Evolutionary conservation across 2,888 invertebrate species (phyloP).

Genomic region (Ophion ellenae): DNA sequence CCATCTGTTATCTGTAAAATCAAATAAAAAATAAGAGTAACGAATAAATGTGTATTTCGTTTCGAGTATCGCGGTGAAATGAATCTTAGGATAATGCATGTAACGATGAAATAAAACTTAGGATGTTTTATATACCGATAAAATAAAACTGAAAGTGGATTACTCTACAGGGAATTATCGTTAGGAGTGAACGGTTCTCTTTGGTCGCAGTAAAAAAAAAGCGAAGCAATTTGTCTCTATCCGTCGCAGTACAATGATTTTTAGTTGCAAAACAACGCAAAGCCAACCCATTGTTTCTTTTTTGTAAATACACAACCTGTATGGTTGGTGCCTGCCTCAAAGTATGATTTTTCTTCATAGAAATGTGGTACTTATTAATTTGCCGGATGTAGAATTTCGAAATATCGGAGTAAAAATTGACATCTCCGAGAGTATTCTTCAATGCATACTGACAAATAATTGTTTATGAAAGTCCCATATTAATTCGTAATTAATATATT

Average conservation of each 20-base stretch:
- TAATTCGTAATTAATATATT: too few species aligned
- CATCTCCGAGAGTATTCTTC: too few species aligned
- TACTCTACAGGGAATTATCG: slow-evolving; percentile 9
- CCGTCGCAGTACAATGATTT: slow-evolving; percentile 48
- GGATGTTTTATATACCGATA: too few species aligned
- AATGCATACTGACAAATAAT: too few species aligned
- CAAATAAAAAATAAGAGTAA: slow-evolving; percentile 6
- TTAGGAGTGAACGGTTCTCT: slow-evolving; percentile 13
- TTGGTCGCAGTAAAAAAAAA: slow-evolving; percentile 13
- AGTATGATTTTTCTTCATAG: too few species aligned
- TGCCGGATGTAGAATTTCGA: too few species aligned
- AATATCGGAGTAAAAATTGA: too few species aligned
- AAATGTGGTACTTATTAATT: too few species aligned
- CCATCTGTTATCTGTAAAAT: slow-evolving; percentile 78
- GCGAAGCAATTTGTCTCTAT: slow-evolving; percentile 13
- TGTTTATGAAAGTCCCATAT: too few species aligned
- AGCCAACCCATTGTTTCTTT: slow-evolving; percentile 37
- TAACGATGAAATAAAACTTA: too few species aligned
- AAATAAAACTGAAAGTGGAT: neutral
- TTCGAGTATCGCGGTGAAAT: slow-evolving; percentile 29
- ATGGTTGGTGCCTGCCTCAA: neutral
- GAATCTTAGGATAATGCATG: neutral
- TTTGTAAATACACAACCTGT: neutral
- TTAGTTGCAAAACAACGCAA: slow-evolving; percentile 46
- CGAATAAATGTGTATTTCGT: neutral